Conservation (phyloP, 2,888 invertebrate genomes). For the Sialis fuliginosa region DNA sequence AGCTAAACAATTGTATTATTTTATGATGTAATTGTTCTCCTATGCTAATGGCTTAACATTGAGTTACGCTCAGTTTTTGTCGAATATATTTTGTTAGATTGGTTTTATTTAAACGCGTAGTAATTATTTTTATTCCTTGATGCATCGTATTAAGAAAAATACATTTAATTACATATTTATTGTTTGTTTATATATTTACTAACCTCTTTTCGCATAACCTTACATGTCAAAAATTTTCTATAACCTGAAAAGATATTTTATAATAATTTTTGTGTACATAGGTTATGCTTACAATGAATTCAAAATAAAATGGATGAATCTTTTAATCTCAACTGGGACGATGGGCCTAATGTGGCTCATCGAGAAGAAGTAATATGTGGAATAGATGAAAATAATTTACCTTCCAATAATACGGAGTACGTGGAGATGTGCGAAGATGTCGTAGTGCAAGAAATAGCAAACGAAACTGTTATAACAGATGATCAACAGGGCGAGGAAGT, state of each 20-base stretch:
- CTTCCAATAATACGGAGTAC: constrained; percentile 21
- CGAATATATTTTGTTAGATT: no score
- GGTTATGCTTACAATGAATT: not conserved
- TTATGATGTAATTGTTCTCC: constrained; percentile 1
- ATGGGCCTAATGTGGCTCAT: constrained; percentile 20
- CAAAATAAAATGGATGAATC: constrained; percentile 20
- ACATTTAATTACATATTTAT: not conserved
- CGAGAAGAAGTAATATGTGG: constrained; percentile 35
- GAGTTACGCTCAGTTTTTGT: no score
- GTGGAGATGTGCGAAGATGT: constrained; percentile 29
- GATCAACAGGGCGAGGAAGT: constrained; percentile 11
- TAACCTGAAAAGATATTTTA: constrained; percentile 16
- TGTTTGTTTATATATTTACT: constrained; percentile 10
- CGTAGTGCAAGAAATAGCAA: constrained; percentile 22
- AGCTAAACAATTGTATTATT: not conserved
- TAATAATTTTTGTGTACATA: constrained; percentile 5
- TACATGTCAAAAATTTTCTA: constrained; percentile 21
- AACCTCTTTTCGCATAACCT: constrained; percentile 29
- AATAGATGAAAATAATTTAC: constrained; percentile 27
- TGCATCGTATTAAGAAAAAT: no score
- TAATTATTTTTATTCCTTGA: no score
- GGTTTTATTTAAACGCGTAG: no score
- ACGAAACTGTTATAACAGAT: constrained; percentile 13
- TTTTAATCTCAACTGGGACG: constrained; percentile 24
- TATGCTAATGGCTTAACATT: not conserved